Evolutionary conservation across 1,140 invertebrate species (phyloP), one percentile per base, ranked within the genome.

Genomic region (Bombus confusus): DNA sequence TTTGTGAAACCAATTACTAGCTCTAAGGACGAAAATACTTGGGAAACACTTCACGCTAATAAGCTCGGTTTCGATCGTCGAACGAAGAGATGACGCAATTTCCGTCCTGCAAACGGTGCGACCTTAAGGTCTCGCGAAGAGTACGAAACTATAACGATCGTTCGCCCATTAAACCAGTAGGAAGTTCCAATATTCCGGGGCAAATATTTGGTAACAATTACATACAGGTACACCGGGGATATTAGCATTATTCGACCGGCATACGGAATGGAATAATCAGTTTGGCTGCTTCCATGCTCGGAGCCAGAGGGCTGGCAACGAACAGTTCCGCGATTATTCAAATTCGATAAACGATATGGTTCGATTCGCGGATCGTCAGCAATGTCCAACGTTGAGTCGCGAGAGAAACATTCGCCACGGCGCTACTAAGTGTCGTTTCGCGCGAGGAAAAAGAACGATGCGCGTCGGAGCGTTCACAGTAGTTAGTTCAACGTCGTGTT

Each of bases 181-280:
- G 62, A 84, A 73, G 57, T 83, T 84, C 52, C 86, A 78, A 78
- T 76, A 83, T 80, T 73, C 80, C 74, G 31, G n/a, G 31, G 59
- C 83, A 85, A 87, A 87, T 84, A 87, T 87, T 87, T 87, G 83
- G 62, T 72, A 78, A 39, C 76, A 80, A 80, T 87, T 87, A 87
- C 77, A 83, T 43, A 37, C 43, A 52, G 77, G 64, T 71, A 64
- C 37, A 79, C 59, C 66, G 37, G 39, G 9, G 28, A 25, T 83
- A 87, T 87, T 82, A 74, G 82, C 76, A 84, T 84, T 87, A 87
- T 77, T 68, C 68, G 75, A 10, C 47, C 43, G 43, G 41, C 68
- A 74, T 83, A 74, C 75, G 66, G 59, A 78, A 72, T 43, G 82
- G 82, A 87, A 87, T 83, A 84, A 84, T 87, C 86, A 87, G 75